Conservation (phyloP, 2,888 invertebrate species). For the Mesoligia furuncula region DNA sequence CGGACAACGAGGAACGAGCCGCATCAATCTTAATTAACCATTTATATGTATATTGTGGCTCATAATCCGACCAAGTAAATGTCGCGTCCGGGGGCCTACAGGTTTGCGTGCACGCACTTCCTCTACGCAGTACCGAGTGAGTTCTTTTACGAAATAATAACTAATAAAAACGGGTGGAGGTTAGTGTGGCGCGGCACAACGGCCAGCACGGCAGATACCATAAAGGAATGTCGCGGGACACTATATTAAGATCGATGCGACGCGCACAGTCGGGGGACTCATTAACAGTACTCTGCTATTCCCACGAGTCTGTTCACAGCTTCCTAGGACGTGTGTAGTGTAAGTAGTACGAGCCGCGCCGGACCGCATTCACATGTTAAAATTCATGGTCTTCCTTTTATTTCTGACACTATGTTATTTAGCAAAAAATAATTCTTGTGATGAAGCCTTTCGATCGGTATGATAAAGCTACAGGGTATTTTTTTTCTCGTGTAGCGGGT, state of each 20-base stretch:
- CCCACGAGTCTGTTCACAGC: not conserved
- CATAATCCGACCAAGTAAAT: not conserved
- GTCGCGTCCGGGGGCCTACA: not conserved
- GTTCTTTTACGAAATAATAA: too few relatives aligned
- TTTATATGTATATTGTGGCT: not conserved
- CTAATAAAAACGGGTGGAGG: too few relatives aligned
- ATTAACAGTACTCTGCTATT: conserved; percentile 13
- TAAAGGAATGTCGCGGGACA: conserved; percentile 15
- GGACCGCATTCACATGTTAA: too few relatives aligned
- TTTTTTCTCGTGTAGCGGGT: too few relatives aligned
- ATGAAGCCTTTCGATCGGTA: too few relatives aligned
- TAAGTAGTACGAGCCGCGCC: not conserved
- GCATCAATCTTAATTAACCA: not conserved
- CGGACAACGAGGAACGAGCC: not conserved
- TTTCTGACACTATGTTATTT: too few relatives aligned
- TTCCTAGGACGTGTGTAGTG: not conserved
- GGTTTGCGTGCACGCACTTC: too few relatives aligned
- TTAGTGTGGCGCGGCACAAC: too few relatives aligned
- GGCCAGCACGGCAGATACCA: not conserved
- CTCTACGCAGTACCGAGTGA: too few relatives aligned
- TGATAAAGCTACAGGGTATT: too few relatives aligned
- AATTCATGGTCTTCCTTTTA: too few relatives aligned
- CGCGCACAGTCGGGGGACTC: conserved; percentile 10
- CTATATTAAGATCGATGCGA: conserved; percentile 15
- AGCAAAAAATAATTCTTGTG: too few relatives aligned